phyloP scores from a whole-genome alignment of 2,797 vertebrate genomes.

The Cottoperca gobio region DNA sequence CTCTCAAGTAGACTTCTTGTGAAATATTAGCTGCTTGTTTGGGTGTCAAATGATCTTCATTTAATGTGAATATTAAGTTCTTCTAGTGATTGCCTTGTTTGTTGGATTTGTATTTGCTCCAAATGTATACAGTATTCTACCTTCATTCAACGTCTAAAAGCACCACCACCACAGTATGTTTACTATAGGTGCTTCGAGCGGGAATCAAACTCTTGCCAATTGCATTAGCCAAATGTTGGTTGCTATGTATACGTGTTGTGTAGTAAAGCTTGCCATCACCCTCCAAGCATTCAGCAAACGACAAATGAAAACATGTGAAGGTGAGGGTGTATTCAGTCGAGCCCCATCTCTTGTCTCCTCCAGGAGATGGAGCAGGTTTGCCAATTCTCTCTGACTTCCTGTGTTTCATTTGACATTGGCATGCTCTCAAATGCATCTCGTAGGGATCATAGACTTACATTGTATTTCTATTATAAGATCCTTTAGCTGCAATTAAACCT shows the following conservation, averaged over 20 bases:
- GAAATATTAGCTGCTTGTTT: background rate
- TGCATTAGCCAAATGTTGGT: background rate
- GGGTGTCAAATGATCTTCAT: background rate
- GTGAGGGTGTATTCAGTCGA: constrained; percentile 17
- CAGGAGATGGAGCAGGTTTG: constrained; percentile 67
- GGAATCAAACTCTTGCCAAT: background rate
- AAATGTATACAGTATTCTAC: background rate
- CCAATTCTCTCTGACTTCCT: constrained; percentile 34
- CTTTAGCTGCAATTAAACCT: constrained; percentile 49
- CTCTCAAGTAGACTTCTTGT: constrained; percentile 15
- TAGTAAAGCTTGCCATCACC: background rate
- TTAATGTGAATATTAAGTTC: background rate
- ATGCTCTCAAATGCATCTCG: constrained; percentile 39
- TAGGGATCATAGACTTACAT: constrained; percentile 24
- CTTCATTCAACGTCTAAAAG: background rate
- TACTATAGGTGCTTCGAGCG: background rate
- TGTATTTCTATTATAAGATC: constrained; percentile 35
- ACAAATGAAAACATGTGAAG: constrained; percentile 7
- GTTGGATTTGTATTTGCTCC: background rate
- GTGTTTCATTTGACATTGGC: constrained; percentile 58
- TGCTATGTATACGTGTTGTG: background rate
- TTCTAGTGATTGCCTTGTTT: background rate
- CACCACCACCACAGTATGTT: background rate
- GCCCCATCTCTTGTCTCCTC: constrained; percentile 42
- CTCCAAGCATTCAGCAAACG: constrained; percentile 6